A percentile compares a stretch with the other conserved stretches of the same genome.
Evolutionary conservation across 2,797 vertebrate species (phyloP).

Genomic region (Helarctos malayanus): DNA sequence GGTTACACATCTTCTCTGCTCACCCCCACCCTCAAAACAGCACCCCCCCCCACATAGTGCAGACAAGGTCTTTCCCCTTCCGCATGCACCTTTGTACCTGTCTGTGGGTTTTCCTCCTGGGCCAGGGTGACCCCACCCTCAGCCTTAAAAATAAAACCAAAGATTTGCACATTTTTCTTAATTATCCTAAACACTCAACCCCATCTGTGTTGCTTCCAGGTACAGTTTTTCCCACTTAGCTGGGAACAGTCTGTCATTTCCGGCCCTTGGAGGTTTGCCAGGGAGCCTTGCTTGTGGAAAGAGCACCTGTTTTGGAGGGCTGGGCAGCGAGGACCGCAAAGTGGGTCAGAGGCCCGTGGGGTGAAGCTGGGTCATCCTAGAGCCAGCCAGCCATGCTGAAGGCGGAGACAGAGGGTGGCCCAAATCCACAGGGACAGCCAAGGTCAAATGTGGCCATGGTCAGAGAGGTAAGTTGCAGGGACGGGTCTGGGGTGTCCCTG

Average conservation of each 20-base stretch:
- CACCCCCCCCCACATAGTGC: background rate
- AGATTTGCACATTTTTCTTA: background rate
- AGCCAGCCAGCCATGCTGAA: background rate
- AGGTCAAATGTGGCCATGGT: background rate
- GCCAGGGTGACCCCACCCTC: background rate
- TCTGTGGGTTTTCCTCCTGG: background rate
- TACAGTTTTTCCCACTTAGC: background rate
- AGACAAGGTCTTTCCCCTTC: background rate
- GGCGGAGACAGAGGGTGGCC: background rate
- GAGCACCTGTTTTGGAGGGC: background rate
- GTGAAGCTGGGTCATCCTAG: background rate
- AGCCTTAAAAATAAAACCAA: background rate
- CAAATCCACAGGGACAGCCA: background rate
- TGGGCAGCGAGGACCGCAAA: background rate
- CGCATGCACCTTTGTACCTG: rapidly evolving
- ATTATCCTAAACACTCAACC: background rate
- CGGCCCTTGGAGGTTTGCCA: background rate
- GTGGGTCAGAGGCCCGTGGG: background rate
- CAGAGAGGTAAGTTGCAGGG: rapidly evolving
- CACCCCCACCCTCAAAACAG: background rate
- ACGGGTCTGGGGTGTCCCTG: background rate
- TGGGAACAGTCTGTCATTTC: background rate
- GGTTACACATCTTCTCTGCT: background rate
- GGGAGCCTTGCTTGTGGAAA: background rate
- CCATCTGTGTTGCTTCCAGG: background rate